Percentiles rank a stretch among this genome's conserved stretches.
Evolutionary conservation across 1,140 invertebrate species (phyloP).

Genomic region (Plectrocnemia conspersa): DNA sequence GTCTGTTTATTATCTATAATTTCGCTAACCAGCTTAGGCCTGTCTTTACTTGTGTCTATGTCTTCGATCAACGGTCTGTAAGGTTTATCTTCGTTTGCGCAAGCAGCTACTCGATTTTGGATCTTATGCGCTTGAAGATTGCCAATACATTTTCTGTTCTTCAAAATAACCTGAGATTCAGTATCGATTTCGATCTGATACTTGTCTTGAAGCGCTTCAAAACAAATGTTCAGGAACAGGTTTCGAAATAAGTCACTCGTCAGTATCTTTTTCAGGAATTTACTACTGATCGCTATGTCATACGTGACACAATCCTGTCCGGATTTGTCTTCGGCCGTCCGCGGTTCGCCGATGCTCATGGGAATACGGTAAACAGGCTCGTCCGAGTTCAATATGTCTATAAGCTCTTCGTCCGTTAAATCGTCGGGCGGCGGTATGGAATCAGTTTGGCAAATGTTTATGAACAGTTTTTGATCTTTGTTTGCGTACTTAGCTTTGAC

Average conservation of each 20-base stretch:
- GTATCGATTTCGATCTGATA: slow-evolving; percentile 62
- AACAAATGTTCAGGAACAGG: slow-evolving; percentile 69
- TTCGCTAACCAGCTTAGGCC: slow-evolving; percentile 17
- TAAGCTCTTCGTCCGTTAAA: slow-evolving; percentile 69
- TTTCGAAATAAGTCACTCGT: slow-evolving; percentile 64
- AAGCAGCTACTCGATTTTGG: slow-evolving; percentile 59
- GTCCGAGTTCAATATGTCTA: slow-evolving; percentile 66
- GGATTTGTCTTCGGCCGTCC: slow-evolving; percentile 72
- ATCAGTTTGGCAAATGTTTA: slow-evolving; percentile 73
- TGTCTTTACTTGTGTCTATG: slow-evolving; percentile 39
- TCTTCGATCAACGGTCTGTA: slow-evolving; percentile 54
- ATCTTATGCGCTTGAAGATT: slow-evolving; percentile 67
- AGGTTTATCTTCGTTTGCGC: slow-evolving; percentile 37
- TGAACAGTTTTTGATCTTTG: slow-evolving; percentile 68
- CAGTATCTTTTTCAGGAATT: slow-evolving; percentile 66
- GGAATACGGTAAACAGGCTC: slow-evolving; percentile 73
- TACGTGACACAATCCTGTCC: slow-evolving; percentile 64
- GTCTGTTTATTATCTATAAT: slow-evolving; percentile 15
- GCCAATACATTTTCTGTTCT: slow-evolving; percentile 64
- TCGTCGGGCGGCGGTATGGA: slow-evolving; percentile 76
- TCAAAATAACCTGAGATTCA: slow-evolving; percentile 55
- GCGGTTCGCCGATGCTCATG: slow-evolving; percentile 81
- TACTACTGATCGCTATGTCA: slow-evolving; percentile 72
- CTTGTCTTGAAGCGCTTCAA: slow-evolving; percentile 73
- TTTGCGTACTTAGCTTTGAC: slow-evolving; percentile 70